Conservation (phyloP, 2,113 vertebrate species). For the Corythornis vintsioides region DNA sequence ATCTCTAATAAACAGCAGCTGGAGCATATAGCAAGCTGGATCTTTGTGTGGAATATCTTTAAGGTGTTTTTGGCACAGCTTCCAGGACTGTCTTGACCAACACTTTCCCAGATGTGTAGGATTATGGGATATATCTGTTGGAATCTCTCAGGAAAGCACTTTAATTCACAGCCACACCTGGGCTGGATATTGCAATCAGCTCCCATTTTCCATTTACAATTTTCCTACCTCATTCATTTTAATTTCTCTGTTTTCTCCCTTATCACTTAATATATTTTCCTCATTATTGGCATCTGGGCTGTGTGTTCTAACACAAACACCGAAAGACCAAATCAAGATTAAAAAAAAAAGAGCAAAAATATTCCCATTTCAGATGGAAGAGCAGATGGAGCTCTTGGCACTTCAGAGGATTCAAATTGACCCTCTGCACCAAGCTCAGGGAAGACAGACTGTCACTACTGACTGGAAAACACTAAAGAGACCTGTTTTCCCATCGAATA, state of each 20-base stretch:
- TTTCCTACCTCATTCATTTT: constrained; percentile 55
- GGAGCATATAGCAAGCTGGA: constrained; percentile 35
- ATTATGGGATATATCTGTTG: constrained; percentile 60
- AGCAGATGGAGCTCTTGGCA: constrained; percentile 84
- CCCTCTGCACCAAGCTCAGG: constrained; percentile 76
- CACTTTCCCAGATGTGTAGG: constrained; percentile 56
- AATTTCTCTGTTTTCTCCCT: constrained; percentile 59
- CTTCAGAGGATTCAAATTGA: constrained; percentile 78
- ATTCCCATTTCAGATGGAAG: constrained; percentile 82
- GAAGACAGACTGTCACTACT: constrained; percentile 77
- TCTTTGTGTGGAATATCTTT: constrained; percentile 55
- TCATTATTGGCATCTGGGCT: constrained; percentile 73
- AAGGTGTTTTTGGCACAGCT: constrained; percentile 67
- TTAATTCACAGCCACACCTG: constrained; percentile 64
- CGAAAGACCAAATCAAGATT: constrained; percentile 77
- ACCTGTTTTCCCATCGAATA: constrained; percentile 58
- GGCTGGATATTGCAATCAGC: constrained; percentile 34
- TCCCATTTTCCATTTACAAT: constrained; percentile 52
- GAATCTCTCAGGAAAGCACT: constrained; percentile 43
- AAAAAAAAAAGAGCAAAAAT: constrained; percentile 76
- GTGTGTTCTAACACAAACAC: constrained; percentile 71
- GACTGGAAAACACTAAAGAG: constrained; percentile 62
- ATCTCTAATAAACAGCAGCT: constrained; percentile 65
- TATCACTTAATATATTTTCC: constrained; percentile 69
- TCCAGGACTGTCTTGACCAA: constrained; percentile 57